These are phyloP conservation scores for Mellivora capensis DNA, from an alignment of 2,113 vertebrate genomes.

Conservation along the genomic window DNA sequence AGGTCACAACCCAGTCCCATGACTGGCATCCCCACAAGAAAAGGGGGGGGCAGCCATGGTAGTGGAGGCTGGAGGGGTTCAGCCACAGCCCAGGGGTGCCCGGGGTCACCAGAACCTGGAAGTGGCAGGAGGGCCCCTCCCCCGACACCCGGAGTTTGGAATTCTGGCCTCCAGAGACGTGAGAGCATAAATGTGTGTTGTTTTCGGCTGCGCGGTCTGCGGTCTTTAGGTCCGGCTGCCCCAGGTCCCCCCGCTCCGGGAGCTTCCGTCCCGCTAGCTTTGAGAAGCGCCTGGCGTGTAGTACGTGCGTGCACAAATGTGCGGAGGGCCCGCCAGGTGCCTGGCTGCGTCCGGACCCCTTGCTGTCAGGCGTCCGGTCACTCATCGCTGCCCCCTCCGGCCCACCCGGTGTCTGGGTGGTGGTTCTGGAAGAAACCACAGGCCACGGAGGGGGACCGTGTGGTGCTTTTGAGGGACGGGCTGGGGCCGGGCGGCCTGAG, in stretches of 20 bases:
- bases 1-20: not conserved
- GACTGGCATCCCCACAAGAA: rapidly evolving
- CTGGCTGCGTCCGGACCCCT: rapidly evolving
- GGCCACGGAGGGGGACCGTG: not conserved
- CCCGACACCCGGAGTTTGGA: rapidly evolving
- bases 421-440: not conserved
- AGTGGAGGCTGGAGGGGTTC: not conserved
- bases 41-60: rapidly evolving
- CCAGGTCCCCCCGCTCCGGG: rapidly evolving
- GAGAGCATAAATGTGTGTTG: rapidly evolving
- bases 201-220: rapidly evolving
- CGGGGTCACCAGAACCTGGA: no score
- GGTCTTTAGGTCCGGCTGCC: not conserved
- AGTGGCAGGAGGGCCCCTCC: no score
- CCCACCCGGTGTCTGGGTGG: not conserved
- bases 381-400: not conserved
- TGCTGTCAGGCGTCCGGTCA: not conserved
- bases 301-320: rapidly evolving
- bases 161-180: rapidly evolving
- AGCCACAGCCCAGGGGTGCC: rapidly evolving
- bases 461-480: not conserved
- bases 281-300: rapidly evolving
- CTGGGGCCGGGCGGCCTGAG: rapidly evolving
- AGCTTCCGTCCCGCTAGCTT: rapidly evolving
- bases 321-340: not conserved